A percentile compares a stretch with the other conserved stretches of the same genome.
phyloP scores from a whole-genome alignment of 1,140 invertebrate species.

The Drosophila equinoxialis region DNA sequence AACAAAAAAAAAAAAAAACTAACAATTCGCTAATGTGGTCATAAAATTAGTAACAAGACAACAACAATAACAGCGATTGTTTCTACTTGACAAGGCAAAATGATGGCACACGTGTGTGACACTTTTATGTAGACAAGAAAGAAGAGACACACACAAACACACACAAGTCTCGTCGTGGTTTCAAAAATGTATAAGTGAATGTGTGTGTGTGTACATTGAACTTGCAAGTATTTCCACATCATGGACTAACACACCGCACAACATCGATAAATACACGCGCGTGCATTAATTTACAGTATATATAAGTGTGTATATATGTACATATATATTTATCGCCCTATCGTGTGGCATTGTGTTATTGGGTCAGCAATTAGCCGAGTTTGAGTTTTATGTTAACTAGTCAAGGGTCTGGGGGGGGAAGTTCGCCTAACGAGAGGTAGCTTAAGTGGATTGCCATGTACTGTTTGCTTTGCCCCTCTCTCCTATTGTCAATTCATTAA shows the following conservation, averaged over 20 bases:
- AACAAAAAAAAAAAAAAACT: conserved; percentile 46
- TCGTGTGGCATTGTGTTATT: conserved; percentile 67
- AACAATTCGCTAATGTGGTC: conserved; percentile 75
- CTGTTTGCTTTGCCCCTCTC: too few relatives aligned
- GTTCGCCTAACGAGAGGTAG: background rate
- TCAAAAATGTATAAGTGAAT: too few relatives aligned
- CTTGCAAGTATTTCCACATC: conserved; percentile 27
- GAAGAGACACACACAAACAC: conserved; percentile 16
- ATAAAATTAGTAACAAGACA: conserved; percentile 58
- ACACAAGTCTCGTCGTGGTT: background rate
- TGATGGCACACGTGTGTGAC: conserved; percentile 60
- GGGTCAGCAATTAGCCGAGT: conserved; percentile 68
- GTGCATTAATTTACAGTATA: conserved; percentile 59
- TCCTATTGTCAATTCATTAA: background rate
- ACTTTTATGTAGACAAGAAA: conserved; percentile 27
- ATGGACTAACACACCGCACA: conserved; percentile 8
- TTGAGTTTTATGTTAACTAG: conserved; percentile 12
- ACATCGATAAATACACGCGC: conserved; percentile 50
- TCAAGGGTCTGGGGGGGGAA: background rate
- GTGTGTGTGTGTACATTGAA: conserved; percentile 18
- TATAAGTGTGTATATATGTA: conserved; percentile 8
- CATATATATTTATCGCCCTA: conserved; percentile 44
- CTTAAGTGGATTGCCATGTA: conserved; percentile 6
- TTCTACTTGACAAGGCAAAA: conserved; percentile 33
- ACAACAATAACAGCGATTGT: conserved; percentile 29